Conservation (phyloP, 1,140 invertebrate species). For the Chionoecetes opilio region DNA sequence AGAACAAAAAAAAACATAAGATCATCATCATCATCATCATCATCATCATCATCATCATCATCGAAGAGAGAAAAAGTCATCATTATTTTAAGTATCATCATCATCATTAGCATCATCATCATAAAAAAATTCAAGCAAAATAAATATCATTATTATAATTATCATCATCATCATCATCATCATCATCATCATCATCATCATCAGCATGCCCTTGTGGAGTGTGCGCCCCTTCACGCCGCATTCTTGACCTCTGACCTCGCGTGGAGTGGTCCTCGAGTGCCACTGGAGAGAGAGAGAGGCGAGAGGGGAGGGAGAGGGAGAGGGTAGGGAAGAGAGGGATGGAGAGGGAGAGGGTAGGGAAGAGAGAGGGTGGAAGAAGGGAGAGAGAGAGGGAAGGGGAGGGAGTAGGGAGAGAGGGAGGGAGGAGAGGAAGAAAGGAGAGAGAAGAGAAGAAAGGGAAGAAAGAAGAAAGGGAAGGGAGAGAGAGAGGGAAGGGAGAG, state of each 20-base stretch:
- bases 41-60: too few species aligned
- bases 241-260: not conserved
- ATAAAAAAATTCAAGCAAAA: too few species aligned
- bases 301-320: not conserved
- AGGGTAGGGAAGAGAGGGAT: not conserved
- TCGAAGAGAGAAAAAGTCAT: too few species aligned
- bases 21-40: too few species aligned
- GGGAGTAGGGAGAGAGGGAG: not conserved
- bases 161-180: too few species aligned
- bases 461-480: not conserved
- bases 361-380: not conserved
- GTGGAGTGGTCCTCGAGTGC: not conserved
- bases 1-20: too few species aligned
- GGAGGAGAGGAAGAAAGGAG: not conserved
- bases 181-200: too few species aligned
- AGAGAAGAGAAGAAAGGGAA: not conserved
- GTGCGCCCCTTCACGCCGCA: not conserved
- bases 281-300: not conserved
- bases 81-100: too few species aligned
- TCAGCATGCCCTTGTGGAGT: not conserved
- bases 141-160: too few species aligned
- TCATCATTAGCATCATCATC: too few species aligned
- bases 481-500: not conserved
- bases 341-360: not conserved
- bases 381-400: not conserved